Evolutionary conservation across 1,140 invertebrate species (phyloP).

Genomic region (Papilio helenus): DNA sequence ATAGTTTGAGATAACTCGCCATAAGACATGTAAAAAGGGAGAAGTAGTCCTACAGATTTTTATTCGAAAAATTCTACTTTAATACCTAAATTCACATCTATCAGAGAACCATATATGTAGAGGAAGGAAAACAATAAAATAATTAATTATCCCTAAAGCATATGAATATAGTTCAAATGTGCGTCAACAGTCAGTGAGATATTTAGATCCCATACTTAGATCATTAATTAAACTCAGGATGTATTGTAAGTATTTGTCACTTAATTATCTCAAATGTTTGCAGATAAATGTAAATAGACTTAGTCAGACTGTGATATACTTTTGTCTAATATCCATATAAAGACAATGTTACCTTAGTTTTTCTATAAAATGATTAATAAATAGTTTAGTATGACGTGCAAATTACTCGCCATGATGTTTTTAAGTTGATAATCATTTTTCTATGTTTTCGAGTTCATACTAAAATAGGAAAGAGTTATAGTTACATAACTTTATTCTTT

Average conservation of each 20-base stretch:
- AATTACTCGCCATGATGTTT: no score
- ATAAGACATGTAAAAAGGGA: not conserved
- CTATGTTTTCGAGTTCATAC: no score
- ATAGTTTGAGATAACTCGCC: no score
- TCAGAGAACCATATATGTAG: not conserved
- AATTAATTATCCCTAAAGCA: slow-evolving; percentile 8
- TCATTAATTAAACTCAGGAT: slow-evolving; percentile 3
- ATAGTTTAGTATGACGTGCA: no score
- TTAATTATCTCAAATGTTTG: not conserved
- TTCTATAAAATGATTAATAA: no score
- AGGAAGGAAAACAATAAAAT: slow-evolving; percentile 7
- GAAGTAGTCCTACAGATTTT: not conserved
- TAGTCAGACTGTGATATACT: no score
- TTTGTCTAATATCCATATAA: no score
- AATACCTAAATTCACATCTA: not conserved
- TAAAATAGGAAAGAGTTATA: no score
- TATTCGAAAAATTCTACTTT: not conserved
- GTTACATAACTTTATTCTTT: no score
- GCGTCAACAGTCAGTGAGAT: not conserved
- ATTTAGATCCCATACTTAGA: no score
- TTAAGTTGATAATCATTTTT: no score
- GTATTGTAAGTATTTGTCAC: not conserved
- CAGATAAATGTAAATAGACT: not conserved
- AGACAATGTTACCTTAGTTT: no score
- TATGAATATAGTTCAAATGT: slow-evolving; percentile 10